Conservation (phyloP, 2,797 vertebrate species). For the Rhadinocentrus ornatus region DNA sequence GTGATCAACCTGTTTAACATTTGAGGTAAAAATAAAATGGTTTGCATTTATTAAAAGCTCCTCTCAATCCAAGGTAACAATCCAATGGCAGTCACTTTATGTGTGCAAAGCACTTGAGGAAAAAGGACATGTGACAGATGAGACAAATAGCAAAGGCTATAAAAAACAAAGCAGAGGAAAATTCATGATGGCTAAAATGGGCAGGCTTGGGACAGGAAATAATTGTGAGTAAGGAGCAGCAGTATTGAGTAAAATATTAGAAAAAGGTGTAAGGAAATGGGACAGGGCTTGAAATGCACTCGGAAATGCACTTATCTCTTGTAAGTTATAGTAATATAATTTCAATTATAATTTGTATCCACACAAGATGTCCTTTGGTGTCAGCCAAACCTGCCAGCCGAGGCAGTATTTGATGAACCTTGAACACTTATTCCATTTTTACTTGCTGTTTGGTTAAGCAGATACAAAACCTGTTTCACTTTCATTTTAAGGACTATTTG, state of each 20-base stretch:
- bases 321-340: neutral
- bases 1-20: too few species aligned
- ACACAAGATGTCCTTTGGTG: neutral
- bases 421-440: neutral
- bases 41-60: neutral
- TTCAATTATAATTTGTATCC: neutral
- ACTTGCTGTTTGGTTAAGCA: neutral
- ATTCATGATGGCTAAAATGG: neutral
- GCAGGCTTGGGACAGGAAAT: neutral
- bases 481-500: too few species aligned
- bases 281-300: neutral
- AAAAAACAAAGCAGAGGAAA: neutral
- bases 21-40: too few species aligned
- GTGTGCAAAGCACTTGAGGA: neutral
- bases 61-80: neutral
- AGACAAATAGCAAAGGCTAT: neutral
- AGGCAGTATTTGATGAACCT: neutral
- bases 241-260: slow-evolving; percentile 2
- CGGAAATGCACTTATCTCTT: neutral
- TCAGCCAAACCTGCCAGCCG: neutral
- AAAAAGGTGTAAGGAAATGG: neutral
- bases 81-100: neutral
- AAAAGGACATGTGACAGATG: neutral
- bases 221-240: neutral
- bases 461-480: neutral